Conservation (phyloP, 2,113 vertebrate genomes). For the Siphamia tubifer region DNA sequence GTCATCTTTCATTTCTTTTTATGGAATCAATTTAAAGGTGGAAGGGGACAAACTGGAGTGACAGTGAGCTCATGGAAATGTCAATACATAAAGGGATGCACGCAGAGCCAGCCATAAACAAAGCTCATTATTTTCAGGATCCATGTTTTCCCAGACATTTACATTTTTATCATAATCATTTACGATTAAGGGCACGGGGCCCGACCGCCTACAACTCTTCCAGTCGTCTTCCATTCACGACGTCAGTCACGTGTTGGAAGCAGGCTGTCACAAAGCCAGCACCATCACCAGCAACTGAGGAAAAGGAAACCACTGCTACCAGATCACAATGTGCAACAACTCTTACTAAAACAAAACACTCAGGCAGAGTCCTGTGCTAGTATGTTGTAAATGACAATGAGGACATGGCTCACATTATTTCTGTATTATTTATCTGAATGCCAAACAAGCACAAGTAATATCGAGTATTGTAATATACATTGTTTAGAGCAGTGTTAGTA, state of each 20-base stretch:
- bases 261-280: constrained; percentile 55
- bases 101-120: constrained; percentile 5
- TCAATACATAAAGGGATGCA: constrained; percentile 13
- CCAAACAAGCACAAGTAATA: too few species aligned
- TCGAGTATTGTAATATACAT: too few species aligned
- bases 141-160: constrained; percentile 39
- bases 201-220: constrained; percentile 39
- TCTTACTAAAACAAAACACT: constrained; percentile 42
- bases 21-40: constrained; percentile 13
- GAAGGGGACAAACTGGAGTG: background rate
- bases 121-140: constrained; percentile 49
- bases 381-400: too few species aligned
- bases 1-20: background rate
- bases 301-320: constrained; percentile 57
- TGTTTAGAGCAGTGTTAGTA: too few species aligned
- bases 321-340: constrained; percentile 51
- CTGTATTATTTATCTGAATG: too few species aligned
- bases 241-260: constrained; percentile 40
- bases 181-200: constrained; percentile 45
- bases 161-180: constrained; percentile 46
- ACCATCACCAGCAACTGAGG: constrained; percentile 50
- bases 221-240: constrained; percentile 44
- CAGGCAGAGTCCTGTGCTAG: constrained; percentile 5
- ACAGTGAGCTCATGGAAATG: constrained; percentile 6
- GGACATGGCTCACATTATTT: too few species aligned